A percentile compares a stretch with the other conserved stretches of the same genome.
Conservation (phyloP, 2,113 vertebrate species). For the Crocuta crocuta region DNA sequence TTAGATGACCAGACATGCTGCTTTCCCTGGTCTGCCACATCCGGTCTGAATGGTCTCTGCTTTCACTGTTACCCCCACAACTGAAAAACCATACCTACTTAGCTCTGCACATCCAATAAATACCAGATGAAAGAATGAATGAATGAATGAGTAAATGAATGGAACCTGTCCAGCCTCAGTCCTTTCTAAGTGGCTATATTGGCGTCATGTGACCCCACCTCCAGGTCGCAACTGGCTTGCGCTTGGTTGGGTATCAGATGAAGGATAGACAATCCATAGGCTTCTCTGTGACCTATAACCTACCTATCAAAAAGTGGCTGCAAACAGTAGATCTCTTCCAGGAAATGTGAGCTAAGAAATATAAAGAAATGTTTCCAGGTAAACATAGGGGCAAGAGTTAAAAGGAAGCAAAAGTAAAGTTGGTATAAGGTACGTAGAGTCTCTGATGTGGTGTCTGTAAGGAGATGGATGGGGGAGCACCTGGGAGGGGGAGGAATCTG, state of each 20-base stretch:
- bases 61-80: background rate
- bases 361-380: background rate
- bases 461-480: fast-evolving
- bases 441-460: fast-evolving
- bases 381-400: background rate
- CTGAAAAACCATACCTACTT: background rate
- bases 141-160: background rate
- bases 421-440: background rate
- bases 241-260: background rate
- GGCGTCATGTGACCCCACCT: background rate
- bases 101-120: background rate
- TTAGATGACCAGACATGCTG: background rate
- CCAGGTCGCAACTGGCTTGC: background rate
- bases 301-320: background rate
- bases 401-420: background rate
- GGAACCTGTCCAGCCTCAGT: background rate
- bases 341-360: background rate
- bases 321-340: background rate
- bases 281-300: background rate
- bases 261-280: background rate
- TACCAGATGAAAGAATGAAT: background rate
- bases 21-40: background rate
- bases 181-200: background rate
- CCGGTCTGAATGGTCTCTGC: background rate
- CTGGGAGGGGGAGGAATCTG: background rate